These are phyloP conservation scores for Rugalucina vietnamica DNA, from an alignment of 2,888 invertebrate species.

Conservation along the genomic window DNA sequence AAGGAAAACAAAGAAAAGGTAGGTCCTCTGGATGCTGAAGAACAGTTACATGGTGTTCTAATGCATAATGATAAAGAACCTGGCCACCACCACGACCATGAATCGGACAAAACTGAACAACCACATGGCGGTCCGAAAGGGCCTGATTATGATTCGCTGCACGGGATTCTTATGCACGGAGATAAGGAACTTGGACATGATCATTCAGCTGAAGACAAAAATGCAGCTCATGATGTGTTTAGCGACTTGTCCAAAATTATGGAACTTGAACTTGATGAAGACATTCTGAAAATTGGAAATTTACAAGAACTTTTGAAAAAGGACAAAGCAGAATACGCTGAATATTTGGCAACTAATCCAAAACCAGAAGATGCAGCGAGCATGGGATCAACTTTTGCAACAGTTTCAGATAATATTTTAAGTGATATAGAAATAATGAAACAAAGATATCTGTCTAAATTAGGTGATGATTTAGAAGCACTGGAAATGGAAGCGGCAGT, in stretches of 20 bases:
- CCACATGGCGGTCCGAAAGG: neutral
- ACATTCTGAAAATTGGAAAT: constrained; percentile 56
- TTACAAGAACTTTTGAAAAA: constrained; percentile 52
- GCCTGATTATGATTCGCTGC: constrained; percentile 49
- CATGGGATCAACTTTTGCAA: constrained; percentile 48
- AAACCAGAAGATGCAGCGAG: constrained; percentile 36
- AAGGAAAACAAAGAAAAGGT: neutral
- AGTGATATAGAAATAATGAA: constrained; percentile 67
- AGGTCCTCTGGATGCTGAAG: constrained; percentile 46
- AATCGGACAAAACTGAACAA: neutral
- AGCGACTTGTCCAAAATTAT: constrained; percentile 50
- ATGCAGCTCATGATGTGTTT: constrained; percentile 34
- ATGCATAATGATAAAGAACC: constrained; percentile 65
- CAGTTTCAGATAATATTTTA: constrained; percentile 57
- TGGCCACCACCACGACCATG: constrained; percentile 31
- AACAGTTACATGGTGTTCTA: constrained; percentile 59
- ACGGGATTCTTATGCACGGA: constrained; percentile 63
- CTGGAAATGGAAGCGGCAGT: constrained; percentile 39
- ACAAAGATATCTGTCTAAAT: constrained; percentile 51
- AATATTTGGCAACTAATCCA: constrained; percentile 60
- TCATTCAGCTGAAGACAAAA: constrained; percentile 39
- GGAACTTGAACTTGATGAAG: constrained; percentile 49
- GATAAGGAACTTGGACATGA: constrained; percentile 50
- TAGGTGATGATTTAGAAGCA: constrained; percentile 13
- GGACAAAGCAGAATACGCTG: constrained; percentile 62